Evolutionary conservation across 2,113 vertebrate species (phyloP).

Genomic region (Muntiacus reevesi): DNA sequence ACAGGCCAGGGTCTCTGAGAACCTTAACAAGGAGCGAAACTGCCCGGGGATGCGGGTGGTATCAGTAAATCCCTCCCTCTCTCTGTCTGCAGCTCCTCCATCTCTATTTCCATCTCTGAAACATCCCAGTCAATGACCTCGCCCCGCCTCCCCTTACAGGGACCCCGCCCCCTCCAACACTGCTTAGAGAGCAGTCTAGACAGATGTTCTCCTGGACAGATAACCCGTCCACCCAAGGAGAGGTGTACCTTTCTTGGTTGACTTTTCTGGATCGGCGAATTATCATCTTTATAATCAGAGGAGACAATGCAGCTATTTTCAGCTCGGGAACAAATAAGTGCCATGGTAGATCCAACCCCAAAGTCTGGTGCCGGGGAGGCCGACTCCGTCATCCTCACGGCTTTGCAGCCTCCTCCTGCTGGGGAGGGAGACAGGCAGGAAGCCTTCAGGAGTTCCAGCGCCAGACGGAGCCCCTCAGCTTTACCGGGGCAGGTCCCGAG

Average conservation of each 20-base stretch:
- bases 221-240: rapidly evolving
- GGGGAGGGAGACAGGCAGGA: background rate
- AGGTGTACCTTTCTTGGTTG: rapidly evolving
- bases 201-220: background rate
- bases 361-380: background rate
- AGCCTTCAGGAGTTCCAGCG: rapidly evolving
- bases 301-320: constrained; percentile 20
- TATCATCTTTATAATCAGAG: background rate
- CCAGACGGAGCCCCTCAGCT: rapidly evolving
- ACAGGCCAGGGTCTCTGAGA: background rate
- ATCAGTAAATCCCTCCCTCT: background rate
- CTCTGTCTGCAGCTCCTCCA: background rate
- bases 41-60: background rate
- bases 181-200: background rate
- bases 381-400: rapidly evolving
- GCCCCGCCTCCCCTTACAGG: background rate
- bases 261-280: background rate
- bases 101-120: background rate
- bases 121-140: background rate
- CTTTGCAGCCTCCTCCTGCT: background rate
- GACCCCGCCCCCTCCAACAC: background rate
- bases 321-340: background rate
- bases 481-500: background rate
- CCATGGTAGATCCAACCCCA: background rate
- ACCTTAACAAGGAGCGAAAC: too few species aligned